Conservation (phyloP, 2,797 vertebrate species). For the Spinibarbus caldwelli region DNA sequence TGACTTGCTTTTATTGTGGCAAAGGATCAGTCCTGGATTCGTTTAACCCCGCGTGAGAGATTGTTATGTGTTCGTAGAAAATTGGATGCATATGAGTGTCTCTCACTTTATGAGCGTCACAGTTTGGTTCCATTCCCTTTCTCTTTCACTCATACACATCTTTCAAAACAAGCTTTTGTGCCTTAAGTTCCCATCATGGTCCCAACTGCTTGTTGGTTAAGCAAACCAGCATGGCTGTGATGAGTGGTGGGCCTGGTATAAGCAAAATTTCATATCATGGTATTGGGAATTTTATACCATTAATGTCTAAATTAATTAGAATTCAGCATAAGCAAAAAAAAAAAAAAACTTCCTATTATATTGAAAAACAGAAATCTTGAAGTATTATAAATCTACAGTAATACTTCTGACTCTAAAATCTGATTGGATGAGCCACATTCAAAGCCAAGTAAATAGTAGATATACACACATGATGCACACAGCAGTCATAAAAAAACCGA, state of each 20-base stretch:
- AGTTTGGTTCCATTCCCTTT: constrained; percentile 23
- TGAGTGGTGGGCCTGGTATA: not conserved
- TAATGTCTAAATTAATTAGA: not conserved
- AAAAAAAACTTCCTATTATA: not conserved
- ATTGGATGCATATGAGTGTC: constrained; percentile 53
- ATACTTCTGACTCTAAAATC: not conserved
- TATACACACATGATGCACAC: not conserved
- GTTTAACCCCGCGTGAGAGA: constrained; percentile 39
- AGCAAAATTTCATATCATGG: not conserved
- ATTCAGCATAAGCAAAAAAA: not conserved
- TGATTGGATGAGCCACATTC: not conserved
- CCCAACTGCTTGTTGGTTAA: constrained; percentile 22
- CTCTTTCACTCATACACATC: constrained; percentile 4
- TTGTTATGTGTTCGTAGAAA: constrained; percentile 51
- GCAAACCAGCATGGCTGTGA: not conserved
- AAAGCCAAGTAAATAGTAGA: not conserved
- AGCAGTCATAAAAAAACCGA: not conserved
- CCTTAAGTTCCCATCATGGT: constrained; percentile 10
- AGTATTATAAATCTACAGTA: not conserved
- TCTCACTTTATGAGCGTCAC: constrained; percentile 11
- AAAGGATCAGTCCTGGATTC: constrained; percentile 40
- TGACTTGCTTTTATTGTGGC: constrained; percentile 48
- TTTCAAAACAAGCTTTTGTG: constrained; percentile 38
- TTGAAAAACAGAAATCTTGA: not conserved
- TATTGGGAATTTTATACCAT: not conserved